phyloP scores from a whole-genome alignment of 2,888 invertebrate species.

The Hirtodrosophila confusa region DNA sequence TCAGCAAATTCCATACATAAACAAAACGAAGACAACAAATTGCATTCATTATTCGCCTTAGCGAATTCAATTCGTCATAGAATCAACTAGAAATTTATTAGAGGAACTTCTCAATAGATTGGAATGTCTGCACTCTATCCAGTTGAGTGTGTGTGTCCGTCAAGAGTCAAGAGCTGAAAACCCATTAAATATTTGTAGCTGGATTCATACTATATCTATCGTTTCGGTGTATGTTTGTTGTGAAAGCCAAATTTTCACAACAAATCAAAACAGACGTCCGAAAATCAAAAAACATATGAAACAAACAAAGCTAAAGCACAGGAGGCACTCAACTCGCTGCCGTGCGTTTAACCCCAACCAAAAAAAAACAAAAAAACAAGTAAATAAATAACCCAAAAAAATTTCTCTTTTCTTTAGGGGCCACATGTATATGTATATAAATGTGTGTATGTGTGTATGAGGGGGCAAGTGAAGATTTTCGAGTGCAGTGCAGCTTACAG shows the following conservation, averaged over 20 bases:
- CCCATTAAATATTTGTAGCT: slow-evolving; percentile 68
- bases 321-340: slow-evolving; percentile 43
- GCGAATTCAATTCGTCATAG: slow-evolving; percentile 41
- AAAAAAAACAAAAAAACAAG: slow-evolving; percentile 32
- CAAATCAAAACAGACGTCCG: slow-evolving; percentile 70
- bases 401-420: slow-evolving; percentile 69
- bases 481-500: slow-evolving; percentile 72
- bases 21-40: slow-evolving; percentile 5
- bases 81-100: slow-evolving; percentile 21
- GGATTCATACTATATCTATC: background rate
- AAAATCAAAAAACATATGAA: slow-evolving; percentile 56
- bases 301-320: slow-evolving; percentile 47
- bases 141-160: slow-evolving; percentile 38
- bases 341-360: slow-evolving; percentile 54
- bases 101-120: slow-evolving; percentile 43
- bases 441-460: slow-evolving; percentile 26
- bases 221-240: slow-evolving; percentile 44
- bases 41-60: slow-evolving; percentile 15
- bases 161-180: slow-evolving; percentile 74
- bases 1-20: slow-evolving; percentile 8
- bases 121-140: slow-evolving; percentile 38
- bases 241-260: slow-evolving; percentile 76
- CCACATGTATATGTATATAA: slow-evolving; percentile 50
- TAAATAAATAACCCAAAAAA: slow-evolving; percentile 61
- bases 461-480: slow-evolving; percentile 32